Evolutionary conservation across 2,797 vertebrate species (phyloP).

Genomic region (Octomys mimax): DNA sequence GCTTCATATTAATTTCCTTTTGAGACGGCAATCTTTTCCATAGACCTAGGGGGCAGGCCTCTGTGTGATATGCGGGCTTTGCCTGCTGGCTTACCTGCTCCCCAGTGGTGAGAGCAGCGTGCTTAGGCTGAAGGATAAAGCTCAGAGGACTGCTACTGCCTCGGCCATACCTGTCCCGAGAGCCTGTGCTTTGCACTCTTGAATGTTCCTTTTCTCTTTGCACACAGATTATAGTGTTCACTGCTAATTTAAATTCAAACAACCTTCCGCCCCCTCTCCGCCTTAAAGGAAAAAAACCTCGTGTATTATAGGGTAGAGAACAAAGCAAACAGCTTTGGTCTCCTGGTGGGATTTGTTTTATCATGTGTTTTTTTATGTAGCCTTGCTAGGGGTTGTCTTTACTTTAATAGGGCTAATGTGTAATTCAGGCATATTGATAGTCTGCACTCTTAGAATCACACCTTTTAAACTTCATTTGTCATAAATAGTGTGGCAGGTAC

Average conservation of each 20-base stretch:
- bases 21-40: constrained; percentile 52
- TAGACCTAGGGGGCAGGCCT: constrained; percentile 38
- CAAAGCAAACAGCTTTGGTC: constrained; percentile 54
- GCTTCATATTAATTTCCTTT: constrained; percentile 62
- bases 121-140: constrained; percentile 60
- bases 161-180: constrained; percentile 41
- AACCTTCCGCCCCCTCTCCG: constrained; percentile 53
- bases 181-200: constrained; percentile 59
- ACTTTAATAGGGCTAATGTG: constrained; percentile 58
- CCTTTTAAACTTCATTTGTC: constrained; percentile 55
- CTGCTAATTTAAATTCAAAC: constrained; percentile 81
- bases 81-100: constrained; percentile 49
- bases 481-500: constrained; percentile 61
- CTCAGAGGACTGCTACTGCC: not conserved
- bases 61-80: constrained; percentile 51
- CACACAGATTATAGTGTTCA: constrained; percentile 80
- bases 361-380: constrained; percentile 67
- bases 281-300: constrained; percentile 50
- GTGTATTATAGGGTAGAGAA: constrained; percentile 72
- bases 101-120: constrained; percentile 26
- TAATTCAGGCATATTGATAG: constrained; percentile 67
- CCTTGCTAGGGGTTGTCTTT: constrained; percentile 57
- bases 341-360: constrained; percentile 65
- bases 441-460: constrained; percentile 60
- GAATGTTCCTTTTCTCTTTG: constrained; percentile 77